Base-by-base conservation (phyloP, 2,113 vertebrate species). In the Mobula hypostoma region DNA sequence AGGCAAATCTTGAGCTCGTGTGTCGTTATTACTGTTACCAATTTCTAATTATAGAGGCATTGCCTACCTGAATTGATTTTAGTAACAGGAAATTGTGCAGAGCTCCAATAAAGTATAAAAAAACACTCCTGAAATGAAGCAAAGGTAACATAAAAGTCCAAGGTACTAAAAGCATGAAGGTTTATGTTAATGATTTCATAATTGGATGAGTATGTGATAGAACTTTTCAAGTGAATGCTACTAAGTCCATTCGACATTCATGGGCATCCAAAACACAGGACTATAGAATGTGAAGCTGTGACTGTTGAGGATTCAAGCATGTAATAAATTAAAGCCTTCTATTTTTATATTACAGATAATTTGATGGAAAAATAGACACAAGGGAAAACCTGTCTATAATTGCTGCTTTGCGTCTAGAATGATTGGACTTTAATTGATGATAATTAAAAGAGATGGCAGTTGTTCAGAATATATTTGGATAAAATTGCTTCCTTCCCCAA, bases 401-500 rank as follows among this genome's bases (percentile, higher is more conserved):
- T 93, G 68, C 70, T 76, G 24, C 12, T 48, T 93, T 93, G 74
- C 17, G 21, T 93, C 91, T 48, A 40, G 91, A 93, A 12, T 14
- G 36, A 74, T 72, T 93, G 68, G 11, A 24, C 70, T 76, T 72
- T 21, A 72, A 76, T 48, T 93, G 68, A 76, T 7, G 4, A 74
- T 74, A 93, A 93, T 93, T 93, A 93, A 76, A 93, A 93, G 70
- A 1, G 91, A 93, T 40, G 11, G 32, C 12, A 93, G 40, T 93
- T 93, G 72, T 93, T 93, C 66, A 15, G 24, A 93, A 72, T 74
- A 8, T 72, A 56, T 93, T 93, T 70, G 36, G 91, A 93, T 74
- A 56, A 93, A 93, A 93, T 93, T 93, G 91, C 68, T 93, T 93
- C 91, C 91, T 93, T 93, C 91, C 91, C 91, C 32, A 56, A 74